Conservation (phyloP, 2,888 invertebrate genomes). For the Nomada hirtipes region DNA sequence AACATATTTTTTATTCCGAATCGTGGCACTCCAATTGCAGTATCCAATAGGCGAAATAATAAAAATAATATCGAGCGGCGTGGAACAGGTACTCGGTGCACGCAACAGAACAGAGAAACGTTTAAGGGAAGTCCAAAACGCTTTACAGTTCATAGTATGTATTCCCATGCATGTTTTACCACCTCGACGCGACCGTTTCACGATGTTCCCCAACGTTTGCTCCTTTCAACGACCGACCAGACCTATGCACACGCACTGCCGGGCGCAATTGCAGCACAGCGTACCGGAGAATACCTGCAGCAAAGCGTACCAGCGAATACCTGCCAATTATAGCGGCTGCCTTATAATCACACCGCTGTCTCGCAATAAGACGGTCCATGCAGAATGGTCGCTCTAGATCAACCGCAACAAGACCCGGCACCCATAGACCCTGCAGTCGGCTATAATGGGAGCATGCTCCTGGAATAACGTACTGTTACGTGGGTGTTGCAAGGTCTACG, state of each 20-base stretch:
- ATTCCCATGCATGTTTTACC: conserved; percentile 55
- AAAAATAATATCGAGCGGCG: neutral
- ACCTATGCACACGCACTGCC: neutral
- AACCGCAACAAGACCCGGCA: conserved; percentile 69
- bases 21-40: neutral
- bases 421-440: conserved; percentile 48
- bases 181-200: conserved; percentile 14
- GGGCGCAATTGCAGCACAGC: conserved; percentile 28
- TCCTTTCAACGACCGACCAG: neutral
- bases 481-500: conserved; percentile 63
- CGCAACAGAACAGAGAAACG: conserved; percentile 7
- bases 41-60: neutral
- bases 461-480: conserved; percentile 67
- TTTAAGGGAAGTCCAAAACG: conserved; percentile 28
- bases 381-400: conserved; percentile 66
- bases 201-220: conserved; percentile 4
- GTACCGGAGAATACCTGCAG: conserved; percentile 30
- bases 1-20: no score
- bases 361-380: conserved; percentile 57
- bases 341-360: conserved; percentile 65
- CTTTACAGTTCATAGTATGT: conserved; percentile 42
- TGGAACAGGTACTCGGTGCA: neutral
- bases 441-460: conserved; percentile 71
- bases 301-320: conserved; percentile 20
- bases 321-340: conserved; percentile 59